phyloP scores from a whole-genome alignment of 1,140 invertebrate species.

The Hyles euphorbiae region DNA sequence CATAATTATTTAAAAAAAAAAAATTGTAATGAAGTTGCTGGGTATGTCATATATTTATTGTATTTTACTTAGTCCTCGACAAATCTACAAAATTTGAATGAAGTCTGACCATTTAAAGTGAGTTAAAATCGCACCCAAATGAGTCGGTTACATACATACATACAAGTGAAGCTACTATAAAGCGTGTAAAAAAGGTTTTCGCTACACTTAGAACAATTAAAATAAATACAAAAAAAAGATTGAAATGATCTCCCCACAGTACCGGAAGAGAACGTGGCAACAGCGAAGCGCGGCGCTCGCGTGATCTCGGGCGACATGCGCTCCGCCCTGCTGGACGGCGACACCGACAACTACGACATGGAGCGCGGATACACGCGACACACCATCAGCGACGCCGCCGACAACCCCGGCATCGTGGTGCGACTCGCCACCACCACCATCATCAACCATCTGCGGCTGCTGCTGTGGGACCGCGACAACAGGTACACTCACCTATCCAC shows the following conservation, averaged over 20 bases:
- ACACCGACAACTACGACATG: conserved; percentile 91
- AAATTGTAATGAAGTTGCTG: no score
- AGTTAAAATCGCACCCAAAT: no score
- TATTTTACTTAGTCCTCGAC: no score
- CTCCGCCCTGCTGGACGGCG: conserved; percentile 90
- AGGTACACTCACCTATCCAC: conserved; percentile 67
- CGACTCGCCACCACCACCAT: conserved; percentile 92
- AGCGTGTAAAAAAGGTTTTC: no score
- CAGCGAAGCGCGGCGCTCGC: conserved; percentile 83
- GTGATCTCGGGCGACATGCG: conserved; percentile 93
- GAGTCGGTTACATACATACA: no score
- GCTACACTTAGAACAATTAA: no score
- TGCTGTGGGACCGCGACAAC: conserved; percentile 95
- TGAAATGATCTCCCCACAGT: conserved; percentile 69
- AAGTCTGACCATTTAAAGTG: no score
- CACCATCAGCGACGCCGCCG: conserved; percentile 86
- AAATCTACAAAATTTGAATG: no score
- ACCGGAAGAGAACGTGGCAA: conserved; percentile 94
- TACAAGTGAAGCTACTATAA: no score
- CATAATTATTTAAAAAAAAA: no score
- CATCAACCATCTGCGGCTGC: conserved; percentile 94
- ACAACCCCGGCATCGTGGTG: conserved; percentile 90
- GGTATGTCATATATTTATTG: no score
- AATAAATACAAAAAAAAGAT: no score
- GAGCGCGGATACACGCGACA: conserved; percentile 95